Percentiles rank a stretch among this genome's conserved stretches.
These are phyloP conservation scores for Acanthococcus lagerstroemiae DNA, from an alignment of 2,888 invertebrate species.

Conservation along the genomic window DNA sequence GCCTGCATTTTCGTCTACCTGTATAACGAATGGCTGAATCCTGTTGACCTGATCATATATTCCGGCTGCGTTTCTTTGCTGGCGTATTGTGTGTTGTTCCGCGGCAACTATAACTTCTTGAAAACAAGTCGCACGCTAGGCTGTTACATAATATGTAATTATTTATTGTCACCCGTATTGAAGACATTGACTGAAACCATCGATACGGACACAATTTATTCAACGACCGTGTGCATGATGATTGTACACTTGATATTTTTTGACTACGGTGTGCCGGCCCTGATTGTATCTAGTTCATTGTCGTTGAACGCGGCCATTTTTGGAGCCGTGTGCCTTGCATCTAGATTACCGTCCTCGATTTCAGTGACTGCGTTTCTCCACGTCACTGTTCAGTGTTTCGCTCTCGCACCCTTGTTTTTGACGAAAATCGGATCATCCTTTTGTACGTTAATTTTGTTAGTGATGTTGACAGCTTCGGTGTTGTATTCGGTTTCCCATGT, in stretches of 20 bases:
- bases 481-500: conserved; percentile 40
- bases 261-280: conserved; percentile 79
- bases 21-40: conserved; percentile 56
- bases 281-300: conserved; percentile 80
- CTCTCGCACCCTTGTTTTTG: conserved; percentile 72
- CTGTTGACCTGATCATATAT: conserved; percentile 52
- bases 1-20: conserved; percentile 61
- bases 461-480: conserved; percentile 46
- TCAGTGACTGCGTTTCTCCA: conserved; percentile 87
- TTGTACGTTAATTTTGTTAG: conserved; percentile 47
- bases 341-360: conserved; percentile 70
- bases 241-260: conserved; percentile 79
- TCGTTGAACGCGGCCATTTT: conserved; percentile 93
- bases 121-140: conserved; percentile 67
- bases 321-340: conserved; percentile 88
- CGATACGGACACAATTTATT: conserved; percentile 94
- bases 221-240: conserved; percentile 80
- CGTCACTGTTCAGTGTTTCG: conserved; percentile 77
- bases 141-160: conserved; percentile 76
- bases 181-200: conserved; percentile 93
- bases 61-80: conserved; percentile 49
- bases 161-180: conserved; percentile 78
- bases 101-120: conserved; percentile 38
- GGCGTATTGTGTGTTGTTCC: conserved; percentile 50
- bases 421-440: conserved; percentile 51